Evolutionary conservation across 2,888 invertebrate species (phyloP).

Genomic region (Harpagoxenus sublaevis): DNA sequence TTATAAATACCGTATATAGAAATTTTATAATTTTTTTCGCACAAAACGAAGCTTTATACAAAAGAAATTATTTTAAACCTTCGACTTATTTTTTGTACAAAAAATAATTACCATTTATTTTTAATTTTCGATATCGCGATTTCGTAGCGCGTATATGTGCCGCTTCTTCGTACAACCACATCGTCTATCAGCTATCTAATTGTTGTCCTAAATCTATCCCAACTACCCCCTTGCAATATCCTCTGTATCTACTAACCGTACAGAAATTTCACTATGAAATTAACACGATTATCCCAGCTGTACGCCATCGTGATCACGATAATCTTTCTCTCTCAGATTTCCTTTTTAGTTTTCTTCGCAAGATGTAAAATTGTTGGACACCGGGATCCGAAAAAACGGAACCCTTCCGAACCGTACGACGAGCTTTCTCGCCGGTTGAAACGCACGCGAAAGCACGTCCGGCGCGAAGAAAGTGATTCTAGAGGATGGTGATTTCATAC

Average conservation of each 20-base stretch:
- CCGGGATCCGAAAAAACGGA: background rate
- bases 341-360: background rate
- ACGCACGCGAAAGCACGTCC: constrained; percentile 17
- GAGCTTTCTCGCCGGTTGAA: background rate
- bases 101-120: background rate
- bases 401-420: background rate
- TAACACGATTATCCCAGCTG: constrained; percentile 94
- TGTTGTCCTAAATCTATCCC: background rate
- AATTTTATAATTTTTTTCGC: background rate
- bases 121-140: background rate
- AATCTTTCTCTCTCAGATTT: background rate
- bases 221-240: constrained; percentile 2
- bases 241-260: constrained; percentile 90
- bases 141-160: background rate
- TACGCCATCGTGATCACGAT: constrained; percentile 89
- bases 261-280: constrained; percentile 93
- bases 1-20: background rate
- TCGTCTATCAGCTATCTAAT: constrained; percentile 1
- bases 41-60: background rate
- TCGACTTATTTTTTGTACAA: background rate
- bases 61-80: background rate
- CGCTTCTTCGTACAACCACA: background rate
- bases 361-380: background rate
- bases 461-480: constrained; percentile 74
- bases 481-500: constrained; percentile 79